Base-by-base conservation (phyloP, 2,113 vertebrate genomes). In the Antennarius striatus region DNA sequence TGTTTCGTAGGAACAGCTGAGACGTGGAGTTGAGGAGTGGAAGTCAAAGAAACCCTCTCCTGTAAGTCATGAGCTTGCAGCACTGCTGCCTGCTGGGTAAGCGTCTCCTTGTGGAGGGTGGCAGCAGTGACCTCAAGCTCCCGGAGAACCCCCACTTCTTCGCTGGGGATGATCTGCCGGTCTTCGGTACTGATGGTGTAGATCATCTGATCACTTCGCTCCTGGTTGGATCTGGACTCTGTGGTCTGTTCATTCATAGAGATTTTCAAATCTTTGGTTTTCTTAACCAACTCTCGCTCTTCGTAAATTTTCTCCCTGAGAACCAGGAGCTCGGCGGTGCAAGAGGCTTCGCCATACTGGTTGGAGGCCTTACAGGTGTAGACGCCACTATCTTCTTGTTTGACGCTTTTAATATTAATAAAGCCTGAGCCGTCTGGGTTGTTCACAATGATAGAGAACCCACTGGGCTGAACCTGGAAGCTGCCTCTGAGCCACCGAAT, bases 281-380 rank as follows among this genome's bases (percentile, higher is more conserved):
- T 90, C 45, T 81, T 78, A 7, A 83, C 53, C 5, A 73, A 9
- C 1, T 36, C 58, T 9, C 77, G 63, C n/a, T 89, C 75, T 11
- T 92, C 83, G 36, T 80, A 69, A 28, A 63, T 45, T 8, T 76
- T 17, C 10, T 90, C 87, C 5, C 39, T 64, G 45, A 91, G 54
- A 30, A 95, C 92, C 13, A 88, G 61, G 15, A 97, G 87, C 81
- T 97, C 90, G 39, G 94, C 94, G 4, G 87, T 73, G 73, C 93
- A 94, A 0, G 80, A 81, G 3, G 88, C 88, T 64, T 95, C 89
- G 0, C 96, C 96, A 50, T 92, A 82, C 3, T 50, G 10, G 12
- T 93, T 98, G 63, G 85, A 58, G 0, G 94, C 95, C 75, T 78
- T 93, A 69, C 95, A 98, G 0, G 76, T 79, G 29, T 96, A 96